Evolutionary conservation across 1,140 invertebrate species (phyloP), one percentile per base, ranked within the genome.

Genomic region (Adoxophyes honmai): DNA sequence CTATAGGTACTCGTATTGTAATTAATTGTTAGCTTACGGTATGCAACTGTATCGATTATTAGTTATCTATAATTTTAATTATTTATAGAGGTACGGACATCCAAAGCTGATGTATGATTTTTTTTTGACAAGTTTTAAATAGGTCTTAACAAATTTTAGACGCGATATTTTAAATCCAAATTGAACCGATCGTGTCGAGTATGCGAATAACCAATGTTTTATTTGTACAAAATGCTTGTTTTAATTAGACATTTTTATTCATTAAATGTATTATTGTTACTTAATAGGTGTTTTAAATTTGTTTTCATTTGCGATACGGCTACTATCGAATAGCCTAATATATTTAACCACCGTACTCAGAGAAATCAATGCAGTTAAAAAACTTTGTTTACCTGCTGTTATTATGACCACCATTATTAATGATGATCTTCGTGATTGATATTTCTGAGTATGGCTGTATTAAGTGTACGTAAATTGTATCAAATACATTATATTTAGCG

Each of bases 91-190:
- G 21, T 44, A 48, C 28, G 21, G 16, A 48, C 16, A 48, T 48
- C 42, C 21, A 28, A 48, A 28, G 0, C 28, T 33, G 42, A 48
- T 48, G 42, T 28, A n/a, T 48, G 21, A 21, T n/a, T 4, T 28
- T 48, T 48, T 48, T 48, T 48, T 48, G 42, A 33, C 42, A 48
- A 48, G 21, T 48, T 48, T 48, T 48, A 48, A 21, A 48, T 48
- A 48, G 42, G 42, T 21, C n/a, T 7, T 48, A 48, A 48, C 42
- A 48, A 48, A 48, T 48, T 48, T 36, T 28, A 28, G 21, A 28
- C 21, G 21, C 21, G 21, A 28, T 28, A 28, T 28, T 28, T 28
- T 28, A 28, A n/a, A 2, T 28, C 21, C 21, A 28, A 28, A 28
- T 28, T 28, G 6, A 28, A 28, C 21, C 6, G 21, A 28, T 28